phyloP scores from a whole-genome alignment of 2,888 invertebrate genomes.

The Adelognathus sp. region DNA sequence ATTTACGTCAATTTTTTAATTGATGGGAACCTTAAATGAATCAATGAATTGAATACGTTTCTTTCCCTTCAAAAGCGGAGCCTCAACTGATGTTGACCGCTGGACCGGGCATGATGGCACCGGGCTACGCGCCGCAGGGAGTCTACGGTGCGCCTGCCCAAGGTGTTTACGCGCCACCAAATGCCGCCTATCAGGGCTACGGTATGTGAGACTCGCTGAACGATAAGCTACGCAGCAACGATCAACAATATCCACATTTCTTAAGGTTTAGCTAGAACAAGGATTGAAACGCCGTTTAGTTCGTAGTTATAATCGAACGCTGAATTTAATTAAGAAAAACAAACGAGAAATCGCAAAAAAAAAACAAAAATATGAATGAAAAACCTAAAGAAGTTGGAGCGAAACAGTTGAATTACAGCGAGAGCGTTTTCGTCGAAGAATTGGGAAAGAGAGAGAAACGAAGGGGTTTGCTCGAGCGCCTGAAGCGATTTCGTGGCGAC shows the following conservation, averaged over 20 bases:
- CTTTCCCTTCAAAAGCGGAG: slow-evolving; percentile 84
- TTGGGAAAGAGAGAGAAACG: slow-evolving; percentile 28
- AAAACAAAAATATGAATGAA: slow-evolving; percentile 25
- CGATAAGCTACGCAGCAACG: slow-evolving; percentile 63
- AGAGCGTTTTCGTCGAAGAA: slow-evolving; percentile 29
- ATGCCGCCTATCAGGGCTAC: slow-evolving; percentile 85
- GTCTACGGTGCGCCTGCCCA: slow-evolving; percentile 78
- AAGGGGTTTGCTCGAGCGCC: slow-evolving; percentile 24
- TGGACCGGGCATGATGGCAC: slow-evolving; percentile 90
- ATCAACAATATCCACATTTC: slow-evolving; percentile 77
- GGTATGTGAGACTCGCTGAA: slow-evolving; percentile 83
- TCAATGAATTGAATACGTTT: not conserved
- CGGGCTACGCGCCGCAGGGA: slow-evolving; percentile 83
- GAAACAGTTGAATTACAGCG: slow-evolving; percentile 11
- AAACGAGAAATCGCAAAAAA: slow-evolving; percentile 52
- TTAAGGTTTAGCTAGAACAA: slow-evolving; percentile 76
- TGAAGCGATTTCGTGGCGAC: slow-evolving; percentile 30
- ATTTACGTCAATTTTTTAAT: too few relatives aligned
- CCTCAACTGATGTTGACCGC: slow-evolving; percentile 99
- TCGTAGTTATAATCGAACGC: slow-evolving; percentile 67
- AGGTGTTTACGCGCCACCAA: slow-evolving; percentile 82
- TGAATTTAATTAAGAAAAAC: slow-evolving; percentile 62
- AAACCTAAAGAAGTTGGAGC: slow-evolving; percentile 15
- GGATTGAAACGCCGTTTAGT: slow-evolving; percentile 66
- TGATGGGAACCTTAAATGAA: too few relatives aligned